Percentiles rank a stretch among this genome's conserved stretches.
These are phyloP conservation scores for Sanderia malayensis DNA, from an alignment of 30 jellyfish, hydroid and myxozoan species.

Conservation along the genomic window DNA sequence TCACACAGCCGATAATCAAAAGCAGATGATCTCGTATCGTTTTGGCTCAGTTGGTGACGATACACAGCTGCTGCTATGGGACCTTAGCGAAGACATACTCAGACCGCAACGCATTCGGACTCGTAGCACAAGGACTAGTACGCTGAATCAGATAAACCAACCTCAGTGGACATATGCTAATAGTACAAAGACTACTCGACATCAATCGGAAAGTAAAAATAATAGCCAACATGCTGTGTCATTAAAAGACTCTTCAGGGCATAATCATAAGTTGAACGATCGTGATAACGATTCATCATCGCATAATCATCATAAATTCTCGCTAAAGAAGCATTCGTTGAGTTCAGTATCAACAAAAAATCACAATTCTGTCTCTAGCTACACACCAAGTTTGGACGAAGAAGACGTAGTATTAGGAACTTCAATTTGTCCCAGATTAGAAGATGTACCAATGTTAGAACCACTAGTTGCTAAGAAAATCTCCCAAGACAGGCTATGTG, in stretches of 20 bases:
- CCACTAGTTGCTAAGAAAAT: conserved; percentile 92
- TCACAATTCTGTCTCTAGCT: conserved; percentile 74
- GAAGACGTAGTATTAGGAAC: conserved; percentile 75
- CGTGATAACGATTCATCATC: neutral
- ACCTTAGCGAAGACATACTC: conserved; percentile 77
- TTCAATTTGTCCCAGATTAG: conserved; percentile 76
- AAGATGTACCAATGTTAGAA: conserved; percentile 72
- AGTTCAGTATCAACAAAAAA: conserved; percentile 59
- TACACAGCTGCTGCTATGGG: conserved; percentile 92
- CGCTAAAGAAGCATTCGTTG: conserved; percentile 53
- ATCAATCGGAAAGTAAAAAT: conserved; percentile 26
- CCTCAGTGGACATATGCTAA: conserved; percentile 76
- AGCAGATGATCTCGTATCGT: conserved; percentile 63
- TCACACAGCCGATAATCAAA: conserved; percentile 28
- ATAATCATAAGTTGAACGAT: conserved; percentile 18
- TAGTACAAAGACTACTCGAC: conserved; percentile 13
- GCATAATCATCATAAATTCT: neutral
- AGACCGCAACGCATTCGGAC: conserved; percentile 87
- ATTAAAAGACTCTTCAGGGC: conserved; percentile 26
- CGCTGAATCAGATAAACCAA: conserved; percentile 46
- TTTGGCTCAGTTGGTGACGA: conserved; percentile 98
- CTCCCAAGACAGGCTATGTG: conserved; percentile 84
- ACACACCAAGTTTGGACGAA: conserved; percentile 64
- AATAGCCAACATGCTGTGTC: conserved; percentile 7
- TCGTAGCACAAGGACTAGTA: conserved; percentile 76